These are phyloP conservation scores for Diaphora mendica DNA, from an alignment of 2,888 invertebrate genomes.

Conservation along the genomic window DNA sequence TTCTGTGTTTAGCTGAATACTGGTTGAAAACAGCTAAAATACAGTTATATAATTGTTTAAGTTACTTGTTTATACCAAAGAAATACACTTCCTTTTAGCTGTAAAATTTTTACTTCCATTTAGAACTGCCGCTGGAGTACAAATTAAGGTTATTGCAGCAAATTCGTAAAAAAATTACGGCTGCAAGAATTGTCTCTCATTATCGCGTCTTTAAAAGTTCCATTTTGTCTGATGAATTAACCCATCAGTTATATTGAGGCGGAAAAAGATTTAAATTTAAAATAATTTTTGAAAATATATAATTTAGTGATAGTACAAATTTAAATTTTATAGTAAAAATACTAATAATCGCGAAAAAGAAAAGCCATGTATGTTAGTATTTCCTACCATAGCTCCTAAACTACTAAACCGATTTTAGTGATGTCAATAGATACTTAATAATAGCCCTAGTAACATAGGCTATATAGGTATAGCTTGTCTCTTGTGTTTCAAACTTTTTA, in stretches of 20 bases:
- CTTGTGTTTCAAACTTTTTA: no score
- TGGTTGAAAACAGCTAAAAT: not conserved
- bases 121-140: conserved; percentile 17
- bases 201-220: conserved; percentile 45
- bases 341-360: no score
- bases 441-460: no score
- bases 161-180: conserved; percentile 34
- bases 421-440: no score
- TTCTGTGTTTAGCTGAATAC: not conserved
- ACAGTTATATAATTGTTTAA: not conserved
- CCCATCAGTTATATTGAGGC: conserved; percentile 35
- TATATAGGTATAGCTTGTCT: no score
- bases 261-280: conserved; percentile 24
- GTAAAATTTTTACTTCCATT: conserved; percentile 3
- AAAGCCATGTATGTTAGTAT: no score
- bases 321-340: not conserved
- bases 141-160: conserved; percentile 29
- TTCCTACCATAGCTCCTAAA: no score
- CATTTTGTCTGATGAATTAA: conserved; percentile 48
- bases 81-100: not conserved
- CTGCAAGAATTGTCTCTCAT: conserved; percentile 43
- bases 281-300: conserved; percentile 1
- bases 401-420: no score
- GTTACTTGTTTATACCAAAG: not conserved
- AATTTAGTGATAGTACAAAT: not conserved